These are phyloP conservation scores for Myoxocephalus aenaeus DNA, from an alignment of 2,797 vertebrate species.

Conservation along the genomic window DNA sequence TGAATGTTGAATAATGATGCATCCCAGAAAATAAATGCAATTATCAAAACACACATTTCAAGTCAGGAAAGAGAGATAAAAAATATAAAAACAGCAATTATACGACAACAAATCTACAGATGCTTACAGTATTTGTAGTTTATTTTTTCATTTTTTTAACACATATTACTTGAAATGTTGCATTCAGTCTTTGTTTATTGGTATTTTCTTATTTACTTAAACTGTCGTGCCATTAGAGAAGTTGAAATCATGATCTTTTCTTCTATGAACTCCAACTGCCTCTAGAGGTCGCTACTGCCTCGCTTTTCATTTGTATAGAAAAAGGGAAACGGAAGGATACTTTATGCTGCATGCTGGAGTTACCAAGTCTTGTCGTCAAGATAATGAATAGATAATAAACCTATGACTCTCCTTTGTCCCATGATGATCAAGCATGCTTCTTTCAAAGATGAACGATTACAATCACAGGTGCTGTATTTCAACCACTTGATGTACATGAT, in stretches of 20 bases:
- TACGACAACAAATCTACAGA: neutral
- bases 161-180: neutral
- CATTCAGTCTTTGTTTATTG: neutral
- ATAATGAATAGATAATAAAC: neutral
- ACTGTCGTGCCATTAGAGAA: neutral
- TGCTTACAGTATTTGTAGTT: neutral
- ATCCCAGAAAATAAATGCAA: neutral
- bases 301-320: neutral
- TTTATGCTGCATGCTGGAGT: neutral
- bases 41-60: neutral
- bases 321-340: neutral
- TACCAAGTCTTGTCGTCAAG: neutral
- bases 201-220: neutral
- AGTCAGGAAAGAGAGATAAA: neutral
- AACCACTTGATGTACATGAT: neutral
- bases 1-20: neutral
- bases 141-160: neutral
- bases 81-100: neutral
- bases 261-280: neutral
- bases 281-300: conserved; percentile 39
- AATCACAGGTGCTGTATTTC: neutral
- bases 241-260: neutral
- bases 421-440: neutral
- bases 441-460: neutral
- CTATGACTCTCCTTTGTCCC: neutral